A percentile compares a stretch with the other conserved stretches of the same genome.
phyloP scores from a whole-genome alignment of 2,888 invertebrate genomes.

The Meteorus colon region DNA sequence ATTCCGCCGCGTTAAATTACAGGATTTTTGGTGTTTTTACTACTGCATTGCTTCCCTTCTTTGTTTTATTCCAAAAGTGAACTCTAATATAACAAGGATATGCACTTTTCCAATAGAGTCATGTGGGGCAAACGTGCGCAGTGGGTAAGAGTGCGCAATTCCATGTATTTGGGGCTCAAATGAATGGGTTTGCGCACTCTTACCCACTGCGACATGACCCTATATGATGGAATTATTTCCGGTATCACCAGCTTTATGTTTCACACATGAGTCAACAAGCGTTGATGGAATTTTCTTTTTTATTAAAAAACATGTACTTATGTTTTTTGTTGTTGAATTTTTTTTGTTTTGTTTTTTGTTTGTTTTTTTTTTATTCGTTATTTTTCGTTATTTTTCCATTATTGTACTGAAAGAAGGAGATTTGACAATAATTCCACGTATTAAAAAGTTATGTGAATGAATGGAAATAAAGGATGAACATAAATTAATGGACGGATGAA shows the following conservation, averaged over 20 bases:
- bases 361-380: too few species aligned
- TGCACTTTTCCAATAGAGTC: slow-evolving; percentile 38
- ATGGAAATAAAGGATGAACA: not conserved
- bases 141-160: too few species aligned
- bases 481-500: not conserved
- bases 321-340: too few species aligned
- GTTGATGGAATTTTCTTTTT: not conserved
- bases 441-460: not conserved
- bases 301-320: not conserved
- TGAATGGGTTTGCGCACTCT: too few species aligned
- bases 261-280: not conserved
- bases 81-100: slow-evolving; percentile 31
- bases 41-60: not conserved
- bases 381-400: not conserved
- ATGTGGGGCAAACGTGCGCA: too few species aligned
- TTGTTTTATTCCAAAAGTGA: not conserved
- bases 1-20: too few species aligned
- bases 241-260: slow-evolving; percentile 2
- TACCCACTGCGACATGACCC: too few species aligned
- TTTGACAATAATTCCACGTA: not conserved
- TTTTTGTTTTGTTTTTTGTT: too few species aligned
- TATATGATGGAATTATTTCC: slow-evolving; percentile 7
- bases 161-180: too few species aligned
- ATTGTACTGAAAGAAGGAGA: not conserved
- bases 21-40: not conserved